Base-by-base conservation (phyloP, 2,888 invertebrate genomes). In the Psylliodes chrysocephalus region DNA sequence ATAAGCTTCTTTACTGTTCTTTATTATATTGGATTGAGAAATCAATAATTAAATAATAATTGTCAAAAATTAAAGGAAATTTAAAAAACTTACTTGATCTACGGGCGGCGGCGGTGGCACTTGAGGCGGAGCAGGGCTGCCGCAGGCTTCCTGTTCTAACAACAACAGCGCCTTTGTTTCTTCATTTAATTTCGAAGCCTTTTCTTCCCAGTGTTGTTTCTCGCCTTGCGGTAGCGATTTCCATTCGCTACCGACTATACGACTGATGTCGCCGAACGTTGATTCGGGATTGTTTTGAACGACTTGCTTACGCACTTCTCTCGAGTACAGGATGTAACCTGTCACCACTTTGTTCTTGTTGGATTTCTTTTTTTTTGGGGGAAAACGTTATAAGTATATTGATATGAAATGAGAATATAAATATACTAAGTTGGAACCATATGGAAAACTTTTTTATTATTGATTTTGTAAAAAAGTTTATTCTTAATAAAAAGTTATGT, bases 271-370 rank as follows among this genome's bases (percentile, higher is more conserved):
- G 77, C 98, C 98, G 82, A 99, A 99, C 2, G 92, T 91, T 59
- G 94, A 91, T 65, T 95, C 96, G 0, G 98, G 98, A 84, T 98
- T 96, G 79, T 92, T 95, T 73, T 94, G 92, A 69, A 95, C 92
- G 70, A 98, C 94, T 56, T 91, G 89, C 82, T 96, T 95, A 59
- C 99, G 88, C 49, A 96, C 92, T 84, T 99, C 98, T 78, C 97
- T 94, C 40, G 98, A 97, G 85, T 97, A 99, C 64, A 99, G 87
- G 73, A 99, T 98, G 85, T 99, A 99, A 6, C 98, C 98, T 64
- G 97, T 98, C 75, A 94, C 92, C 68, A 94, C 87, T 83, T 94
- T 91, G 85, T 92, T 93, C 73, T 89, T 89, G 78, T 88, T 81
- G 52, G 81, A 79, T 80, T 84, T 85, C 82, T 83, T 70, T 30